Conservation (phyloP, 2,113 vertebrate genomes). For the Ceratotherium simum region DNA sequence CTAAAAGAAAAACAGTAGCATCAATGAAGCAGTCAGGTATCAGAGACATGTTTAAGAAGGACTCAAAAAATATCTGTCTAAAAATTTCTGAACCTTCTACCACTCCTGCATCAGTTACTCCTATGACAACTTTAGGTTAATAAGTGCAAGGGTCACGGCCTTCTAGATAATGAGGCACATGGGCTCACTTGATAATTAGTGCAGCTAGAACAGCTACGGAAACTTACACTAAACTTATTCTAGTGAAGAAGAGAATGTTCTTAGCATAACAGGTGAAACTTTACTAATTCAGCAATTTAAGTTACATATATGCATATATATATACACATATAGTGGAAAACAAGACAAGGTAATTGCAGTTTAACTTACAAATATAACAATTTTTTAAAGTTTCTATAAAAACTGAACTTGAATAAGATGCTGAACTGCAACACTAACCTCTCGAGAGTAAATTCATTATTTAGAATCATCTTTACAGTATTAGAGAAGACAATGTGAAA, state of each 20-base stretch:
- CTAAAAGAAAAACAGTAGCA: not conserved
- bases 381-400: not conserved
- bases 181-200: not conserved
- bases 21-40: not conserved
- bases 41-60: not conserved
- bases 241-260: not conserved
- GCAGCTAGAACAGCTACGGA: not conserved
- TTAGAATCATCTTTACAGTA: not conserved
- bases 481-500: not conserved
- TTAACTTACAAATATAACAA: not conserved
- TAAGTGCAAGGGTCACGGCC: not conserved
- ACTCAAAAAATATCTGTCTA: not conserved
- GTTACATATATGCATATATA: not conserved
- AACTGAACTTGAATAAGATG: not conserved
- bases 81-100: not conserved
- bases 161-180: not conserved
- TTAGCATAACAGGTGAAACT: conserved; percentile 12
- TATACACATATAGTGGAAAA: not conserved
- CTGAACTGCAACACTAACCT: not conserved
- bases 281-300: not conserved
- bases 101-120: not conserved
- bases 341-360: not conserved
- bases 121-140: not conserved
- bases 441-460: not conserved
- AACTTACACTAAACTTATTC: not conserved